Base-by-base conservation (phyloP, 2,113 vertebrate genomes). In the Phaethon lepturus region DNA sequence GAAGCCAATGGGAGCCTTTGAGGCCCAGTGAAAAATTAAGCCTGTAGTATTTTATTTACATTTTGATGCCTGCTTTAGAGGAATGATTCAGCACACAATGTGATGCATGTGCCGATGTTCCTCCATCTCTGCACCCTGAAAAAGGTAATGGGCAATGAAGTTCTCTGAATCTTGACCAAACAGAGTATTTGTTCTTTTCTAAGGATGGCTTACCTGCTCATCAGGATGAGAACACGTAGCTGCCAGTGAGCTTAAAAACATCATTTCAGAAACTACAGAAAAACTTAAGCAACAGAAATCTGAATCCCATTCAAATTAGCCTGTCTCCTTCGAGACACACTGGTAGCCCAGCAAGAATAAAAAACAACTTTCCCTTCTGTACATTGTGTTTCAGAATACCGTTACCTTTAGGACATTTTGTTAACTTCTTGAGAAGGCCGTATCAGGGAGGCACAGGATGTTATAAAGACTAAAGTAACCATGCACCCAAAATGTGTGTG, bases 231-330 rank as follows among this genome's bases (percentile, higher is more conserved):
- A 90, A 75, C 38, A 9, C 4, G 12, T 14, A 84, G 69, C 63
- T 91, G 71, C 58, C 83, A 84, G 58, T 3, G 13, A 88, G 26
- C 80, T 89, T 95, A 74, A 94, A 91, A 90, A 94, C 53, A 53
- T 87, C 10, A 75, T 84, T 93, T 86, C 50, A 72, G 75, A 78
- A 94, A 91, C 80, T 23, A 58, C 47, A 88, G 76, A 47, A 77
- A 63, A 96, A 92, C 59, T 69, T 58, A n/a, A 52, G 77, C 69
- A 74, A 62, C 38, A 77, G 68, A 89, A 91, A 86, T 63, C 75
- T 73, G 94, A 89, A 83, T 47, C 77, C 80, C 89, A 94, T 93
- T 95, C 92, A 95, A 93, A 97, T 93, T 50, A 95, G 66, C 60
- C 74, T 29, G 66, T 47, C 50, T 94, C 91, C 80, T 91, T 40